phyloP scores from a whole-genome alignment of 2,113 vertebrate species.

The Rissa tridactyla region DNA sequence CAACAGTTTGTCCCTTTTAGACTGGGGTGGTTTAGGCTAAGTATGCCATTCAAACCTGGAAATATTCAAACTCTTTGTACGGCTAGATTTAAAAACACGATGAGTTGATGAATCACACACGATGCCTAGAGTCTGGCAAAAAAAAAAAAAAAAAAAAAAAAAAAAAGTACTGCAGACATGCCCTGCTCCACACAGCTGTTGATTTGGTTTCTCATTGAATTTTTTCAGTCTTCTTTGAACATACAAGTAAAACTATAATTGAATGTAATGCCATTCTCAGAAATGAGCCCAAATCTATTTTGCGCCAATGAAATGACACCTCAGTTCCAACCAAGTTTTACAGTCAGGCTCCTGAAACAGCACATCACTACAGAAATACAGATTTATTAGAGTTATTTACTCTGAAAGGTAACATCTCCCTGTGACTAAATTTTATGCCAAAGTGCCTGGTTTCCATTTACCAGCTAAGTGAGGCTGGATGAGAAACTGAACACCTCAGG shows the following conservation, averaged over 20 bases:
- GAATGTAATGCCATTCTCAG: neutral
- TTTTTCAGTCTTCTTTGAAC: neutral
- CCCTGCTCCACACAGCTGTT: neutral
- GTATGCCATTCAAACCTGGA: neutral
- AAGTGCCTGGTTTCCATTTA: slow-evolving; percentile 54
- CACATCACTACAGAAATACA: neutral
- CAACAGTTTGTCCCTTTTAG: neutral
- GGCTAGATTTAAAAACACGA: neutral
- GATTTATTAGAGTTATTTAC: neutral
- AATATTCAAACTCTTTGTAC: neutral
- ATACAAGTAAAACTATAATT: neutral
- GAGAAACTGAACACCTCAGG: slow-evolving; percentile 39
- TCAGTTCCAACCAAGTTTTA: neutral
- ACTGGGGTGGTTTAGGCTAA: neutral
- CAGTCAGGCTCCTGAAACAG: neutral
- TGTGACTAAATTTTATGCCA: slow-evolving; percentile 4
- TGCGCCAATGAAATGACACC: neutral
- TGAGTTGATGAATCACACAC: neutral
- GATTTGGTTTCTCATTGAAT: neutral
- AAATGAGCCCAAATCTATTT: neutral
- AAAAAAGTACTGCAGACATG: neutral
- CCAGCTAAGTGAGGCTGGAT: neutral
- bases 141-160: neutral
- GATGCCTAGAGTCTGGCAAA: neutral
- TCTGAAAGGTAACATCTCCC: slow-evolving; percentile 4